A percentile compares a stretch with the other conserved stretches of the same genome.
Conservation (phyloP, 2,113 vertebrate species). For the Orthonyx spaldingii region DNA sequence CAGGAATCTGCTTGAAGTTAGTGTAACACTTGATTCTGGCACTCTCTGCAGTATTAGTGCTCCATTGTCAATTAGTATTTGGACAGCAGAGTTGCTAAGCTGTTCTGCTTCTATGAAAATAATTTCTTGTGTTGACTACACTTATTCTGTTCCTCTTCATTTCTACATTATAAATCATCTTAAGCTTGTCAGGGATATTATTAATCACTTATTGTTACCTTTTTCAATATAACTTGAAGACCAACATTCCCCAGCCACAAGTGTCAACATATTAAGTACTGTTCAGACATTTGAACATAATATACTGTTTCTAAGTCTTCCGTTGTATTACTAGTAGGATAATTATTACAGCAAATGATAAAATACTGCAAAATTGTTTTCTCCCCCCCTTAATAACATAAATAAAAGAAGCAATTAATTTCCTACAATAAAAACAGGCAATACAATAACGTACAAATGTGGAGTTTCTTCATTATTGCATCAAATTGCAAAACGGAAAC, state of each 20-base stretch:
- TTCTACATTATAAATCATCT: constrained; percentile 75
- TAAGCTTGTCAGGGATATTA: constrained; percentile 77
- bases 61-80: not conserved
- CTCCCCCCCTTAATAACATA: constrained; percentile 77
- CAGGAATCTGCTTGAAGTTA: not conserved
- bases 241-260: constrained; percentile 62
- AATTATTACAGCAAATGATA: constrained; percentile 79
- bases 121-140: constrained; percentile 72
- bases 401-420: constrained; percentile 83
- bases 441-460: constrained; percentile 82
- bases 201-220: constrained; percentile 77
- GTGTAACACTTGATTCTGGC: not conserved
- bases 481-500: constrained; percentile 82
- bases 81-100: constrained; percentile 32
- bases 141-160: constrained; percentile 64
- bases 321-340: constrained; percentile 72
- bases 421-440: constrained; percentile 82
- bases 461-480: constrained; percentile 82
- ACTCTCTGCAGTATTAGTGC: not conserved
- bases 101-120: constrained; percentile 76
- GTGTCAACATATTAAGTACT: constrained; percentile 26
- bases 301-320: constrained; percentile 57
- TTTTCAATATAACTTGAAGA: constrained; percentile 70
- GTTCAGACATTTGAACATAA: constrained; percentile 56
- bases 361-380: constrained; percentile 75